These are phyloP conservation scores for Dynastes tityus DNA, from an alignment of 2,888 invertebrate genomes.

Conservation along the genomic window DNA sequence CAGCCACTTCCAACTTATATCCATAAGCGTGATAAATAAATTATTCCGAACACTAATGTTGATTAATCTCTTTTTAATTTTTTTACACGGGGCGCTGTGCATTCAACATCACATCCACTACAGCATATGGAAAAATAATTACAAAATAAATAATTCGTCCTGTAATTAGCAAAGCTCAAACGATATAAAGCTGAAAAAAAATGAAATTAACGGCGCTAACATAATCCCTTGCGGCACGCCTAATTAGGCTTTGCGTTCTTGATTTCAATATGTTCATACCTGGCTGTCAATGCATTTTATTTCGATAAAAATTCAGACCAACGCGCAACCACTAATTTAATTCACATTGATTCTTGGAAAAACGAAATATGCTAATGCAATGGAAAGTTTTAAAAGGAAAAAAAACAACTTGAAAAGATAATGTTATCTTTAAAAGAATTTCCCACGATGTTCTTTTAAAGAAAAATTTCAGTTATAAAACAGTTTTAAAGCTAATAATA, in stretches of 20 bases:
- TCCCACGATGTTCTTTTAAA: too few species aligned
- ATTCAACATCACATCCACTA: not conserved
- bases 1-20: not conserved
- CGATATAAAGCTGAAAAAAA: not conserved
- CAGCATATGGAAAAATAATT: not conserved
- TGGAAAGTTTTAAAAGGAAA: too few species aligned
- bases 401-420: too few species aligned
- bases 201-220: not conserved
- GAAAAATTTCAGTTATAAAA: too few species aligned
- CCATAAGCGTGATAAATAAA: not conserved
- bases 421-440: too few species aligned
- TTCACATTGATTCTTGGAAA: too few species aligned
- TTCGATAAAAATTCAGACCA: not conserved
- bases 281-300: not conserved
- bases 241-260: not conserved
- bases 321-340: not conserved
- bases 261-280: not conserved
- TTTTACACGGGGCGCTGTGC: not conserved
- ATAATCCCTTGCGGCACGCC: not conserved
- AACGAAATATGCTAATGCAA: too few species aligned
- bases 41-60: not conserved
- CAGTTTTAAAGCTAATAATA: too few species aligned
- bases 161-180: not conserved
- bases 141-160: slow-evolving; percentile 4
- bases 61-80: slow-evolving; percentile 17